Evolutionary conservation across 1,140 invertebrate species (phyloP).

Genomic region (Drosophila dunni): DNA sequence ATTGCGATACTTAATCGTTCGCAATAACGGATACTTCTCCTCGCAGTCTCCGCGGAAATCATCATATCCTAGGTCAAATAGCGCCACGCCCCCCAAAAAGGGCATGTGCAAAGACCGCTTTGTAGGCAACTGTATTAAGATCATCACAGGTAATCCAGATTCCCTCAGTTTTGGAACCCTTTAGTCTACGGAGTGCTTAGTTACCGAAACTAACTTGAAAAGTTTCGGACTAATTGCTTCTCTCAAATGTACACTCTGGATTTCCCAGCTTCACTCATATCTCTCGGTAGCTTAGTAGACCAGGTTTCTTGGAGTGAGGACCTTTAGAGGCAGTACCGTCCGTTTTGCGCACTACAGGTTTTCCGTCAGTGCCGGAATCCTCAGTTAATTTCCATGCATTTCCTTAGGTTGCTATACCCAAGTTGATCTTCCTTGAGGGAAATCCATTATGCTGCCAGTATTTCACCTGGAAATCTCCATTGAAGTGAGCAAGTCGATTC

Average conservation of each 20-base stretch:
- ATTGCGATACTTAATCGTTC: conserved; percentile 87
- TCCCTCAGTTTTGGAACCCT: conserved; percentile 86
- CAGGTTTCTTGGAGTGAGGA: conserved; percentile 89
- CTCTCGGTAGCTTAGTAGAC: conserved; percentile 92
- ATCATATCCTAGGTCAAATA: conserved; percentile 92
- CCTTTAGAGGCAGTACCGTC: conserved; percentile 88
- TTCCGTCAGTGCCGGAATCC: conserved; percentile 90
- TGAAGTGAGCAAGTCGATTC: conserved; percentile 63
- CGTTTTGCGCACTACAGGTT: conserved; percentile 89
- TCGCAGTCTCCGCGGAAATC: conserved; percentile 91
- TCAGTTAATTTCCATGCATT: conserved; percentile 92
- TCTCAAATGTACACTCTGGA: too few species aligned
- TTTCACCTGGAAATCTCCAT: conserved; percentile 87
- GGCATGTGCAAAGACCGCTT: conserved; percentile 91
- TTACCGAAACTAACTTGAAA: too few species aligned
- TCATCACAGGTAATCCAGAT: conserved; percentile 97
- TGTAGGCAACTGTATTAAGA: conserved; percentile 92
- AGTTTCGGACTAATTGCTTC: too few species aligned
- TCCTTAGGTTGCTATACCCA: conserved; percentile 93
- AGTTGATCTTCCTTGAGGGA: conserved; percentile 90
- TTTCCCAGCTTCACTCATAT: conserved; percentile 86
- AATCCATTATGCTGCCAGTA: conserved; percentile 88
- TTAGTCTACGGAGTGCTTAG: conserved; percentile 89
- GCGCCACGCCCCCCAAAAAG: conserved; percentile 90
- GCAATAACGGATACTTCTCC: conserved; percentile 91